A percentile compares a stretch with the other conserved stretches of the same genome.
Evolutionary conservation across 2,888 invertebrate species (phyloP).

Genomic region (Cheilosia vulpina): DNA sequence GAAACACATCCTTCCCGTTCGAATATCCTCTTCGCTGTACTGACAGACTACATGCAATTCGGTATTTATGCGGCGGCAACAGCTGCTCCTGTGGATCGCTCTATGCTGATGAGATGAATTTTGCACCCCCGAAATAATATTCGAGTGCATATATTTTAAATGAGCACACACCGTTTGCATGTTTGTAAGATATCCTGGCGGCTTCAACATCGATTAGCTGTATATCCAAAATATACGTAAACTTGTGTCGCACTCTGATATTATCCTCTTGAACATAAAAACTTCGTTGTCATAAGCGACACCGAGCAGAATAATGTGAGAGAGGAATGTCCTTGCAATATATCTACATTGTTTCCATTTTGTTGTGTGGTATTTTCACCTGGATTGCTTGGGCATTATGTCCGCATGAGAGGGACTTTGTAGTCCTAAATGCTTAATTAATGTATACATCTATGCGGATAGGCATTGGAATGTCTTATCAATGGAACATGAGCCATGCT

Average conservation of each 20-base stretch:
- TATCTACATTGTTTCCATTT: neutral
- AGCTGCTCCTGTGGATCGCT: conserved; percentile 28
- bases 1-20: conserved; percentile 61
- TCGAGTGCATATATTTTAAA: neutral
- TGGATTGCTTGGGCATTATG: neutral
- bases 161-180: neutral
- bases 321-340: conserved; percentile 23
- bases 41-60: conserved; percentile 45
- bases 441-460: neutral
- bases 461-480: neutral
- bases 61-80: conserved; percentile 54
- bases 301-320: no score
- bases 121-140: neutral
- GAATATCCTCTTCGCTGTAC: conserved; percentile 32
- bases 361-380: conserved; percentile 8
- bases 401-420: neutral
- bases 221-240: neutral
- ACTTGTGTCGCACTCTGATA: neutral
- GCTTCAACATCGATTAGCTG: conserved; percentile 48
- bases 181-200: conserved; percentile 35
- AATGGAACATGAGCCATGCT: neutral
- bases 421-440: conserved; percentile 33
- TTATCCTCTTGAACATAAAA: conserved; percentile 4
- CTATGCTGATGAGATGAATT: conserved; percentile 22
- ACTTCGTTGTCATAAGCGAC: conserved; percentile 3